A percentile compares a stretch with the other conserved stretches of the same genome.
Evolutionary conservation across 2,797 vertebrate genomes (phyloP).

Genomic region (Chiloscyllium punctatum): DNA sequence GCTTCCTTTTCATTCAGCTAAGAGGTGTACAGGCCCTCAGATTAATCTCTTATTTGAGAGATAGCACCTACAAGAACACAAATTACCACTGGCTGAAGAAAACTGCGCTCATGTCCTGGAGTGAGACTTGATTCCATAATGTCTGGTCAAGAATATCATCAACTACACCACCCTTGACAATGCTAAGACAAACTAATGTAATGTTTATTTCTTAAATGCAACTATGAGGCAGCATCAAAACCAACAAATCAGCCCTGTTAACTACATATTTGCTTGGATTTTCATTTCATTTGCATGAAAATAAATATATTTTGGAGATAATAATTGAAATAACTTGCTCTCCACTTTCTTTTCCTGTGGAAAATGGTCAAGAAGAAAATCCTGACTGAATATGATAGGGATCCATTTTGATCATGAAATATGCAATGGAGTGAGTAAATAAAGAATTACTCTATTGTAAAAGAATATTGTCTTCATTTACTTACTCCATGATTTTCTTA

Average conservation of each 20-base stretch:
- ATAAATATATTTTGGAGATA: not conserved
- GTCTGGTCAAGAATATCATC: too few species aligned
- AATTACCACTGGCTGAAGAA: too few species aligned
- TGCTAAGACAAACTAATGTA: not conserved
- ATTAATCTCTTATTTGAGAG: too few species aligned
- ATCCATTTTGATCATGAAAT: not conserved
- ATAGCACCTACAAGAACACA: too few species aligned
- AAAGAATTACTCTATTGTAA: too few species aligned
- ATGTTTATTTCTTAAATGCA: not conserved
- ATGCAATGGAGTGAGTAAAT: not conserved
- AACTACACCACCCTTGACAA: too few species aligned
- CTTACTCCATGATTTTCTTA: too few species aligned
- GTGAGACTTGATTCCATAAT: too few species aligned
- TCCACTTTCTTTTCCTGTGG: not conserved
- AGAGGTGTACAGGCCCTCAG: too few species aligned
- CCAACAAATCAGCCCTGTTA: not conserved
- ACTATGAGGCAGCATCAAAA: not conserved
- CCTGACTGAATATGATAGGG: not conserved
- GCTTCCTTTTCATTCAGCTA: too few species aligned
- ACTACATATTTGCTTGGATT: not conserved
- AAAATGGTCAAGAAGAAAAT: not conserved
- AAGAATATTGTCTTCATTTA: too few species aligned
- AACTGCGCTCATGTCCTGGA: too few species aligned
- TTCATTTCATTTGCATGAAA: not conserved
- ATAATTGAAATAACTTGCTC: not conserved